Evolutionary conservation across 2,888 invertebrate species (phyloP).

Genomic region (Vanessa cardui): DNA sequence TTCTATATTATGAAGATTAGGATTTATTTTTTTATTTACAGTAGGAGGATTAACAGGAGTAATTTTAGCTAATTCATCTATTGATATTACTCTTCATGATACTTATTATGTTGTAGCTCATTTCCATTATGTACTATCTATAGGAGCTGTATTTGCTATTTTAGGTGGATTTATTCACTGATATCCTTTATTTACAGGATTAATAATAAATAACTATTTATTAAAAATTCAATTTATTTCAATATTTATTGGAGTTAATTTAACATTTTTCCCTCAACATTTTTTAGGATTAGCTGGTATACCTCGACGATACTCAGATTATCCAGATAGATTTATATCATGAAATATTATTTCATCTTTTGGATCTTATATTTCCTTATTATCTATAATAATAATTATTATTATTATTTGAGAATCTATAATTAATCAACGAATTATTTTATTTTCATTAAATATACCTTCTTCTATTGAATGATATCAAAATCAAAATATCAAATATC

Average conservation of each 20-base stretch:
- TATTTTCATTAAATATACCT: slow-evolving; percentile 75
- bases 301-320: slow-evolving; percentile 89
- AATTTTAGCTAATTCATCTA: slow-evolving; percentile 85
- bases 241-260: slow-evolving; percentile 84
- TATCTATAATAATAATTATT: slow-evolving; percentile 83
- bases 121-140: slow-evolving; percentile 91
- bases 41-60: slow-evolving; percentile 22
- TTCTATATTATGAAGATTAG: slow-evolving; percentile 18
- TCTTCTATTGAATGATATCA: slow-evolving; percentile 86
- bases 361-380: slow-evolving; percentile 85
- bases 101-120: slow-evolving; percentile 94
- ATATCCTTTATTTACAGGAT: slow-evolving; percentile 86
- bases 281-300: too few relatives aligned
- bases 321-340: slow-evolving; percentile 42
- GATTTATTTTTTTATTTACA: slow-evolving; percentile 19
- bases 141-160: slow-evolving; percentile 91
- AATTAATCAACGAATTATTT: slow-evolving; percentile 75
- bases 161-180: slow-evolving; percentile 88
- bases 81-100: slow-evolving; percentile 90
- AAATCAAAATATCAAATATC: too few relatives aligned
- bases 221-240: slow-evolving; percentile 87
- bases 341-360: slow-evolving; percentile 88
- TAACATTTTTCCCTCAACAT: too few relatives aligned
- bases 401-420: slow-evolving; percentile 85
- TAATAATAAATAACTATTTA: slow-evolving; percentile 80